Evolutionary conservation across 2,797 vertebrate genomes (phyloP).

Genomic region (Sebastolobus altivelis): DNA sequence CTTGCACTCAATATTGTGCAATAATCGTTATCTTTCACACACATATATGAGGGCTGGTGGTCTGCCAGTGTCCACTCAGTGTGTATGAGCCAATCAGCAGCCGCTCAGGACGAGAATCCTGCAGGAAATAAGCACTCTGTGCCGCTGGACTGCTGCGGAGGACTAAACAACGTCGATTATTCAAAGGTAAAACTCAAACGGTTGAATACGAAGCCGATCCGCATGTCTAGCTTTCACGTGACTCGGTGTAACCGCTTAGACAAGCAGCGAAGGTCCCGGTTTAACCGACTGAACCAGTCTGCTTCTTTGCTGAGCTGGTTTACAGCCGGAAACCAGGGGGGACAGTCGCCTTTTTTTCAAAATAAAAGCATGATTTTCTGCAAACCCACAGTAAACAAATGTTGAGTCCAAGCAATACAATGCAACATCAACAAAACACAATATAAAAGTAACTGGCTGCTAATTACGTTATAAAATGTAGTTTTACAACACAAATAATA

Average conservation of each 20-base stretch:
- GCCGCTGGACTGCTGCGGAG: constrained; percentile 83
- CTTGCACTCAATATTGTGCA: constrained; percentile 25
- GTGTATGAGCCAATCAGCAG: constrained; percentile 46
- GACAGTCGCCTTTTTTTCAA: constrained; percentile 3
- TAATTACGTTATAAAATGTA: neutral
- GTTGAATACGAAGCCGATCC: too few species aligned
- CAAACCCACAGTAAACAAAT: neutral
- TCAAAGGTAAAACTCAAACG: constrained; percentile 75
- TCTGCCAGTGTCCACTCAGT: neutral
- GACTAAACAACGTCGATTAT: constrained; percentile 83
- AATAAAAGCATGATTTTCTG: constrained; percentile 51
- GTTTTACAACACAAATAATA: neutral
- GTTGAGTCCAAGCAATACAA: neutral
- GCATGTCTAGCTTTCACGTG: accelerated
- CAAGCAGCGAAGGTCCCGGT: neutral
- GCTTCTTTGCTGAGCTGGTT: accelerated
- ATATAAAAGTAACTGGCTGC: too few species aligned
- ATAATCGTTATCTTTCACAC: neutral
- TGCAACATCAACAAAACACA: neutral
- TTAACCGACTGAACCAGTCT: neutral
- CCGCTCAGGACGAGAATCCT: neutral
- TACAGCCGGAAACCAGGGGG: constrained; percentile 22
- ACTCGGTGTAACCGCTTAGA: accelerated
- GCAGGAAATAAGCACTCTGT: neutral
- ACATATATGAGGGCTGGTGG: neutral